Evolutionary conservation across 1,140 invertebrate species (phyloP).

Genomic region (Pogonomyrmex californicus): DNA sequence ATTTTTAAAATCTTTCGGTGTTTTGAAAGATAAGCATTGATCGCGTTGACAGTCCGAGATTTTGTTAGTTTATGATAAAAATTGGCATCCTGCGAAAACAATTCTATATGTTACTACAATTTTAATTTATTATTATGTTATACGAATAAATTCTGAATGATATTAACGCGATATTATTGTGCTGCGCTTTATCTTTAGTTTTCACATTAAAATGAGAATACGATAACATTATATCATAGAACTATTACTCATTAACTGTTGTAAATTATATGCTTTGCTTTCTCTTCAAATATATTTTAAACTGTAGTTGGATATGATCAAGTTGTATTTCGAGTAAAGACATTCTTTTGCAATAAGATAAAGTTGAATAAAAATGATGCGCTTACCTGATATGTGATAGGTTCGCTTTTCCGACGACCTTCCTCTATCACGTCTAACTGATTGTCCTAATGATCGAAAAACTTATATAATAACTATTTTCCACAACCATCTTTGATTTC

Average conservation of each 20-base stretch:
- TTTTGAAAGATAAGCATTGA: constrained; percentile 49
- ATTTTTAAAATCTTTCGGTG: constrained; percentile 52
- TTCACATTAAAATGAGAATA: constrained; percentile 2
- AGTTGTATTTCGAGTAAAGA: background rate
- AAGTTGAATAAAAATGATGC: background rate
- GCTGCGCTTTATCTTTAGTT: background rate
- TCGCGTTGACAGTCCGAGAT: background rate
- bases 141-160: background rate
- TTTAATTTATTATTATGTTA: background rate
- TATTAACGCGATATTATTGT: background rate
- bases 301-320: background rate
- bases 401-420: constrained; percentile 10
- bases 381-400: constrained; percentile 42
- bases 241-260: background rate
- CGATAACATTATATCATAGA: background rate
- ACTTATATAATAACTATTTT: background rate
- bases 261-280: background rate
- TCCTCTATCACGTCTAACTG: constrained; percentile 55
- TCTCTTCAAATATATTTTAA: background rate
- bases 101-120: background rate
- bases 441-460: constrained; percentile 47
- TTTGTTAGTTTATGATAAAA: background rate
- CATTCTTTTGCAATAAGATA: constrained; percentile 1
- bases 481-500: background rate
- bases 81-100: background rate